Base-by-base conservation (phyloP, 2,113 vertebrate genomes). In the Orientallactaga bullata region DNA sequence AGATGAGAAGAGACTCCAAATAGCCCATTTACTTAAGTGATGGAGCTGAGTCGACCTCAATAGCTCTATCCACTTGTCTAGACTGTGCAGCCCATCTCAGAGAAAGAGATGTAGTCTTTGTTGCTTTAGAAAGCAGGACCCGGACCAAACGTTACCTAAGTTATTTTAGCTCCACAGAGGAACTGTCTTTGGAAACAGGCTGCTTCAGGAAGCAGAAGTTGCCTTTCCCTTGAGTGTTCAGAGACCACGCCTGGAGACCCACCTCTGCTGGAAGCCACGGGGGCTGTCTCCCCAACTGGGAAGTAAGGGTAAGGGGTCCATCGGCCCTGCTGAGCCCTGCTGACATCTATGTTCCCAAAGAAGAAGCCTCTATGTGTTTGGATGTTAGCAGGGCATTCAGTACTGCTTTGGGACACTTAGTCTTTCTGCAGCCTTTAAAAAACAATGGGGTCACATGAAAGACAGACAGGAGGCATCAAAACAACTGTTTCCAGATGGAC, bases 401-500 rank as follows among this genome's bases (percentile, higher is more conserved):
- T 82, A 87, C 69, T 65, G 74, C 88, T 90, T 91, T 89, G 83
- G 90, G 86, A 91, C 13, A 39, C 77, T 93, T 58, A 30, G 20
- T 80, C 85, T 90, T 86, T 91, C 95, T 95, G 90, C 12, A 86
- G 83, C 63, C 80, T 93, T 96, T 94, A 86, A 55, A 72, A 92
- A 65, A 18, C 4, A n/a, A 66, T 66, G 30, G 76, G 83, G 74
- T 93, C 94, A 96, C 8, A 61, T 85, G 86, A 96, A 96, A 88
- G 86, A 65, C 37, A 97, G 71, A 90, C 86, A 95, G 81, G 63
- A 94, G 74, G 88, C 76, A 95, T 92, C 88, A 81, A 94, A 96
- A 96, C 92, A 97, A 97, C 77, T 51, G 6, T 60, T 97, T 97
- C 94, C 97, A 97, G 88, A 96, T 97, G 96, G 92, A 60, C 77